A percentile compares a stretch with the other conserved stretches of the same genome.
These are phyloP conservation scores for Smutsia gigantea DNA, from an alignment of 2,797 vertebrate species.

Conservation along the genomic window DNA sequence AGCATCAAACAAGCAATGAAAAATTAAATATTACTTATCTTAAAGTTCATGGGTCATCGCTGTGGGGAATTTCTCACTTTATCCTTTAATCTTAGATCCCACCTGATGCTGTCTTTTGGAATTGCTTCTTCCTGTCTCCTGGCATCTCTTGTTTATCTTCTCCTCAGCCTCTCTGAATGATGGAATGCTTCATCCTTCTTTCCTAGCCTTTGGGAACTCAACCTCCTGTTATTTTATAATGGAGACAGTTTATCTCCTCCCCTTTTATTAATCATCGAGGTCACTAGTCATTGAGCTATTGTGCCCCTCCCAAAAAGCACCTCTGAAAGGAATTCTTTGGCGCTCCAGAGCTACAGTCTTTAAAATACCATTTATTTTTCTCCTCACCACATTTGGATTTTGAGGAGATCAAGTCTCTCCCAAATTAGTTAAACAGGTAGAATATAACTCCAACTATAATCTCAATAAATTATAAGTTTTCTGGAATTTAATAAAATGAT, in stretches of 20 bases:
- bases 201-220: neutral
- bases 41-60: neutral
- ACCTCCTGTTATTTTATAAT: neutral
- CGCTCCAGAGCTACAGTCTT: neutral
- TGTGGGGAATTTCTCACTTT: neutral
- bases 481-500: constrained; percentile 40
- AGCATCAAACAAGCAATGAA: neutral
- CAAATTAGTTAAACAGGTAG: constrained; percentile 51
- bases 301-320: neutral
- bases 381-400: neutral
- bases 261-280: neutral
- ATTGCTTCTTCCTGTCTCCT: neutral
- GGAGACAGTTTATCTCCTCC: neutral
- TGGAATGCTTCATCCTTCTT: neutral
- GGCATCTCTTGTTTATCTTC: neutral
- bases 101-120: neutral
- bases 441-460: constrained; percentile 28
- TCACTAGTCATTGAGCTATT: neutral
- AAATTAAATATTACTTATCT: neutral
- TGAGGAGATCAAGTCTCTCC: constrained; percentile 5
- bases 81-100: neutral
- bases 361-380: constrained; percentile 6
- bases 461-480: neutral
- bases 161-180: neutral
- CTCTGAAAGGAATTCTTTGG: neutral